Evolutionary conservation across 2,888 invertebrate species (phyloP).

Genomic region (Heliconius ismenius): DNA sequence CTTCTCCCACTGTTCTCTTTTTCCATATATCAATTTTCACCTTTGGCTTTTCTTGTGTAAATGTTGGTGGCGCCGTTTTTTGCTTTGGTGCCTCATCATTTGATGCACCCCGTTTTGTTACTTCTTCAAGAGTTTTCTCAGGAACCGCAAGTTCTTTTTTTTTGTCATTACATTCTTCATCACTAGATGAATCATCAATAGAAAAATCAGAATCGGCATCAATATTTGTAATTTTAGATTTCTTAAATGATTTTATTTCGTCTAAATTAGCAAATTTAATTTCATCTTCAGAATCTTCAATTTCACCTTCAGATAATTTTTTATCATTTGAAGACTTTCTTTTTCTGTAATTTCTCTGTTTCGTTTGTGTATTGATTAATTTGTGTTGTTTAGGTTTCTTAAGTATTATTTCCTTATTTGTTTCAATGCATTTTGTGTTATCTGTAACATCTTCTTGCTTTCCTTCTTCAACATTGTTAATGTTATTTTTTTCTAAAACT

Average conservation of each 20-base stretch:
- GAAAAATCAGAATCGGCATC: constrained; percentile 87
- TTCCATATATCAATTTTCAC: constrained; percentile 89
- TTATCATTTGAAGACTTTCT: constrained; percentile 76
- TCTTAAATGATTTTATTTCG: constrained; percentile 68
- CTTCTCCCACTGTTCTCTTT: constrained; percentile 90
- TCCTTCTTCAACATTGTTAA: constrained; percentile 35
- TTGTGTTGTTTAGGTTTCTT: background rate
- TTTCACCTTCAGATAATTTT: constrained; percentile 68
- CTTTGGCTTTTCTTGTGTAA: constrained; percentile 51
- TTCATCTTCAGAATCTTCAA: constrained; percentile 74
- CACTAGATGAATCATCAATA: constrained; percentile 78
- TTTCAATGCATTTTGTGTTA: constrained; percentile 36
- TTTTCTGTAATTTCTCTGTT: constrained; percentile 83
- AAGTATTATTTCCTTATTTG: constrained; percentile 45
- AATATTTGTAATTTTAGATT: constrained; percentile 79
- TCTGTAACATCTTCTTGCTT: constrained; percentile 22
- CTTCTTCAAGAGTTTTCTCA: constrained; percentile 47
- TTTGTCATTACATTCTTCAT: constrained; percentile 63
- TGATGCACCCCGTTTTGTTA: constrained; percentile 43
- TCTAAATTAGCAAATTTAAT: constrained; percentile 70
- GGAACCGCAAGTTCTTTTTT: constrained; percentile 45
- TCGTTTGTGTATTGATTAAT: constrained; percentile 9
- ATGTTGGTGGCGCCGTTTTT: constrained; percentile 12
- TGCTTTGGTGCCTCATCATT: constrained; percentile 32
- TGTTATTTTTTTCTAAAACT: constrained; percentile 29